phyloP scores from a whole-genome alignment of 2,113 vertebrate genomes.

The Rhombomys opimus region DNA sequence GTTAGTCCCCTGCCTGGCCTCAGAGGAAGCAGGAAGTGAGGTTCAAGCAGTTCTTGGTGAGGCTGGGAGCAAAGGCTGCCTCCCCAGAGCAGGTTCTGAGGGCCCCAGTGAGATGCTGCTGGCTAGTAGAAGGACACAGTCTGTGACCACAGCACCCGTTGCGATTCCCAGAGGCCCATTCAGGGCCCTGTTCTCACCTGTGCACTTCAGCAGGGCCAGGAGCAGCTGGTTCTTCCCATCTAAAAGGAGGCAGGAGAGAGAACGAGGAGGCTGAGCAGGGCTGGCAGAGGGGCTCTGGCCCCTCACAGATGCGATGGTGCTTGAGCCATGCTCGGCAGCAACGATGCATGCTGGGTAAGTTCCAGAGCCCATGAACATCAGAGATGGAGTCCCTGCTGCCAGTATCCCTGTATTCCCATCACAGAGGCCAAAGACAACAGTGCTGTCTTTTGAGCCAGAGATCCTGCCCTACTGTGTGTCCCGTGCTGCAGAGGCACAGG shows the following conservation, averaged over 20 bases:
- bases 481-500: rapidly evolving
- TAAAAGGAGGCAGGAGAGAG: constrained; percentile 80
- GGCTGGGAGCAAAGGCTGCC: neutral
- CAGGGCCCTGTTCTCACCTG: constrained; percentile 89
- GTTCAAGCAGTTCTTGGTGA: neutral
- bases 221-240: constrained; percentile 99
- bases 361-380: neutral
- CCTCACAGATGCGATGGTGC: rapidly evolving
- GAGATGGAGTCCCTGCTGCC: neutral
- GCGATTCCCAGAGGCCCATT: neutral
- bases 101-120: rapidly evolving
- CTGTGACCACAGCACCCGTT: rapidly evolving
- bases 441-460: neutral
- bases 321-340: neutral
- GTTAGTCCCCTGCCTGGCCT: neutral
- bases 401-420: rapidly evolving
- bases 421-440: neutral
- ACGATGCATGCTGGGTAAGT: neutral
- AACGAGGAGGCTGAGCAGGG: neutral
- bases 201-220: constrained; percentile 96
- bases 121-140: rapidly evolving
- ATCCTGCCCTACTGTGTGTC: neutral
- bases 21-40: neutral
- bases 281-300: neutral
- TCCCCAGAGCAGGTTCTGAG: rapidly evolving